Base-by-base conservation (phyloP, 2,888 invertebrate species). In the Spodoptera picta region DNA sequence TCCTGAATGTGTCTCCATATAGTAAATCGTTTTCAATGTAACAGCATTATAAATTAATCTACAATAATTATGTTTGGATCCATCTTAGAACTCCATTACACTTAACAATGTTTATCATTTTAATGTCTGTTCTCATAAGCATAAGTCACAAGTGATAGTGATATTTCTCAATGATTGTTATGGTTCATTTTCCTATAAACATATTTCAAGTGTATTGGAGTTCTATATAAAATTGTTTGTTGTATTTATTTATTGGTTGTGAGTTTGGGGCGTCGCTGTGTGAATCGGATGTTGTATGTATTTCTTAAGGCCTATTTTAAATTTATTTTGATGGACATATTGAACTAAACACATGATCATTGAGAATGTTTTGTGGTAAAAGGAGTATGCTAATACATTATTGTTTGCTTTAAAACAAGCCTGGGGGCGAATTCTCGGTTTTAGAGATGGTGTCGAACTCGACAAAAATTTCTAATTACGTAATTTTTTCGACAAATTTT, bases 211-310 rank as follows among this genome's bases (percentile, higher is more conserved):
- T 43, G 43, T 51, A 58, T 58, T 65, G 52, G 61, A 71, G 59
- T 66, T 61, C 61, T 56, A 48, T 58, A 24, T 53, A 46, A 24
- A 57, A 57, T 48, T 1, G 27, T 56, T 54, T 60, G 36, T 54
- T 60, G 36, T 61, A 41, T 55, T 31, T 55, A 66, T 74, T 72
- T 63, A 69, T 74, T 65, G 77, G 67, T 75, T 77, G 77, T 70
- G 78, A 77, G 51, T 59, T 54, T 56, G 56, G 49, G 7, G 42
- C 43, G 46, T 60, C 61, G 51, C 55, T 64, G 51, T 66, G 61
- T 75, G 52, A 65, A 60, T 36, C 59, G 54, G 31, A 58, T 72
- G 23, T 65, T 73, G 19, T 65, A 50, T 19, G 19, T 19, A 19
- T 60, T 65, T 69, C 27, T 55, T 63, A 52, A 61, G 42, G 51